Conservation (phyloP, 2,113 vertebrate species). For the Cephalopterus ornatus region DNA sequence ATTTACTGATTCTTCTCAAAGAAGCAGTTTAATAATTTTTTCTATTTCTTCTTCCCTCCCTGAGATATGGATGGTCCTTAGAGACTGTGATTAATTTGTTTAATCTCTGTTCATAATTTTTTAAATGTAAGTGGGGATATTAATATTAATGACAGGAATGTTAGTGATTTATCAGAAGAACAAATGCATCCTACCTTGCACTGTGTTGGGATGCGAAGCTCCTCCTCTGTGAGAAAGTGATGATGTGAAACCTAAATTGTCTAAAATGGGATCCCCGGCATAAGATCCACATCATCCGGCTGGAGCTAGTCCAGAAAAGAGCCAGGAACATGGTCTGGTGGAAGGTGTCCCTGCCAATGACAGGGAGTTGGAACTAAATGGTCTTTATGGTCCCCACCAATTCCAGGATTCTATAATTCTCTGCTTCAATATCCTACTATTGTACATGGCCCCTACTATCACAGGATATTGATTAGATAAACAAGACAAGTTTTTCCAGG, state of each 20-base stretch:
- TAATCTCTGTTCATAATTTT: not conserved
- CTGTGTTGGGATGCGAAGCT: not conserved
- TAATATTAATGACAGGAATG: not conserved
- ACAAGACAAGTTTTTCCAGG: not conserved
- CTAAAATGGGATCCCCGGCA: not conserved
- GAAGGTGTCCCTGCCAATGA: not conserved
- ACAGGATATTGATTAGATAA: not conserved
- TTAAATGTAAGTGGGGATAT: not conserved
- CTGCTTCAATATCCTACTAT: not conserved
- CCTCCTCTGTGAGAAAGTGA: not conserved
- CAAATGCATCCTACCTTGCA: not conserved
- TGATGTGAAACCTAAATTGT: not conserved
- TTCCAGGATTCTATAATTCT: not conserved
- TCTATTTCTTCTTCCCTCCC: not conserved
- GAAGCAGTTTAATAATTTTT: not conserved
- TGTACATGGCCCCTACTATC: not conserved
- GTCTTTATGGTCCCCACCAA: not conserved
- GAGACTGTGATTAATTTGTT: not conserved
- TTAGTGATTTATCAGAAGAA: not conserved
- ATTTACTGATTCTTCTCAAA: not conserved
- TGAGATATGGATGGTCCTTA: not conserved
- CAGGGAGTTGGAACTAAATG: not conserved
- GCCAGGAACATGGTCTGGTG: not conserved
- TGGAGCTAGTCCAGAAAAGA: not conserved
- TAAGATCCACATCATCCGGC: not conserved